Base-by-base conservation (phyloP, 2,888 invertebrate species). In the Drosophila greeni region DNA sequence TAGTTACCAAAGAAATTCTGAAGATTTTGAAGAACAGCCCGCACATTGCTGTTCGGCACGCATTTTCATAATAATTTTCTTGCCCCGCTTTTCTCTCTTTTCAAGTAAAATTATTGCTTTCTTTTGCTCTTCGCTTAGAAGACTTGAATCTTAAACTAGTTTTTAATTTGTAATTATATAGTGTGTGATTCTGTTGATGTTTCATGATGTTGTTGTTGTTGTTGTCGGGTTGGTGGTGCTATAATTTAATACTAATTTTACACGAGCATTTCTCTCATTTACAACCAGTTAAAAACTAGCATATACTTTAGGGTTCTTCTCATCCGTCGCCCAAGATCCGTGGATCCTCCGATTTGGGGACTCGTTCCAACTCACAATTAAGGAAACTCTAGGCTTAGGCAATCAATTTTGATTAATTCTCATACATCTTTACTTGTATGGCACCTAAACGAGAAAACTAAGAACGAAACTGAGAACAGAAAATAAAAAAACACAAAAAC, bases 211-310 rank as follows among this genome's bases (percentile, higher is more conserved):
- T 14, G 20, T 14, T 40, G 43, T 43, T 16, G 43, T 16, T 67
- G 47, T 56, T 53, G 52, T 36, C 66, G 67, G 70, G 37, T 62
- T 56, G 45, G 47, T 70, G 67, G 47, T 70, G 67, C 57, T 43
- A 37, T 45, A 49, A 56, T 37, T 67, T 69, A 45, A 43, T 70
- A 72, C 62, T 72, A 69, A 75, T 71, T 54, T 72, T 74, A 71
- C 67, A 78, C 70, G 71, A 73, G 73, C 66, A 73, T 69, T 71
- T 58, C 49, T 58, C 49, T 60, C 64, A 72, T 68, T 72, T 84
- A 84, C 84, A 81, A 84, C 72, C 80, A 79, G 67, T 71, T 75
- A 79, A 73, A 72, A 82, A 79, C 73, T 79, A 81, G 82, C 42
- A 60, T 66, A 67, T 65, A 64, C 60, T 64, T 66, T 71, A 57